A percentile compares a stretch with the other conserved stretches of the same genome.
Evolutionary conservation across 2,888 invertebrate species (phyloP).

Genomic region (Cerastis leucographa): DNA sequence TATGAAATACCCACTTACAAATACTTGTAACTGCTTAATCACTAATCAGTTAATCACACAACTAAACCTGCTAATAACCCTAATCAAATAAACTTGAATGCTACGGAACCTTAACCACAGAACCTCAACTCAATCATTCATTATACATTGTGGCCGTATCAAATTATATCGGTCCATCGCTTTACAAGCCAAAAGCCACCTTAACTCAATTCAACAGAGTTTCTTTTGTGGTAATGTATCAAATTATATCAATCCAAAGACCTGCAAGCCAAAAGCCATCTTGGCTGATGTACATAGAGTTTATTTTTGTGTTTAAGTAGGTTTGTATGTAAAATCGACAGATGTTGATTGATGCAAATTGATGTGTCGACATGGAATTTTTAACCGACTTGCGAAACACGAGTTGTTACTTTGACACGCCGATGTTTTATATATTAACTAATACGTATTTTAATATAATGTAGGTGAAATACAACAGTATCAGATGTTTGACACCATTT

Average conservation of each 20-base stretch:
- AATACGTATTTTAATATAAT: conserved; percentile 32
- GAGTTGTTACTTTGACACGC: conserved; percentile 49
- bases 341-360: conserved; percentile 67
- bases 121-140: conserved; percentile 42
- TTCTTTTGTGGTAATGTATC: conserved; percentile 12
- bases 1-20: not conserved
- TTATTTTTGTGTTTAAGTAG: conserved; percentile 2
- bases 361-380: conserved; percentile 65
- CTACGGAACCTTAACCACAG: conserved; percentile 50
- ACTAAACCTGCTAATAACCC: conserved; percentile 23
- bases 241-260: not conserved
- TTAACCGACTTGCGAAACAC: conserved; percentile 59
- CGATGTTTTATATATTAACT: conserved; percentile 38
- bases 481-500: conserved; percentile 28
- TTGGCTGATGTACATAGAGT: not conserved
- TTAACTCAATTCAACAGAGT: not conserved
- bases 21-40: not conserved
- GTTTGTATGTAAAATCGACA: conserved; percentile 52
- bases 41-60: conserved; percentile 16
- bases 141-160: conserved; percentile 42
- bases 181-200: conserved; percentile 12
- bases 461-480: conserved; percentile 20
- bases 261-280: conserved; percentile 7
- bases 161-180: conserved; percentile 36
- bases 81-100: conserved; percentile 36